Base-by-base conservation (phyloP, 1,140 invertebrate species). In the Aphaenogaster ashmeadi region DNA sequence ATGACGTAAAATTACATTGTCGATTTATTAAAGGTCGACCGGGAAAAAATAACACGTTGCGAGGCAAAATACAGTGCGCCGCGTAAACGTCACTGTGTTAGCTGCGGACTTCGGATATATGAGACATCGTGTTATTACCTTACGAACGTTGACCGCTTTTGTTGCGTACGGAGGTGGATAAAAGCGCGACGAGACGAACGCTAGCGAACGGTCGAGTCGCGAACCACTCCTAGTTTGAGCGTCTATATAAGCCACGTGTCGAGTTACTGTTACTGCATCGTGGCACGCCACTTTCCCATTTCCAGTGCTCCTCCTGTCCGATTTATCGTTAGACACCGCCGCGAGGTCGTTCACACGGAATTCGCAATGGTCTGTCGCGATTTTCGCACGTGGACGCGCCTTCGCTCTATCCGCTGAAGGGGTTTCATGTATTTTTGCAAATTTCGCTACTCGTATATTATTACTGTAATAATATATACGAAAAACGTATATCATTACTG, bases 231-330 rank as follows among this genome's bases (percentile, higher is more conserved):
- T 86, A 86, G 84, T 67, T 85, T 67, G 18, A 80, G 41, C 33
- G 50, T 86, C 62, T 86, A 41, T 67, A 80, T 67, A 67, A 67
- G 62, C 67, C 80, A 86, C 77, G 75, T 86, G 84, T 67, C 81
- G 58, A 69, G 66, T 60, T 69, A 67, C 64, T 50, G n/a, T 78
- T 87, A 87, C 38, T 75, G 87, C 89, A 79, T 54, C 67, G 84
- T 64, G 87, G 47, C 92, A 93, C 88, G 92, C 91, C 80, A 93
- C 78, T 87, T 88, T 88, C 88, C 84, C 87, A 83, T 91, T 92
- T 88, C 80, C 88, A 87, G 84, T 88, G 86, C 90, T 92, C 85
- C 78, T 85, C 67, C 18, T 64, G 64, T 62, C 87, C 71, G 86
- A 89, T 89, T 89, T 87, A 89, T 89, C 52, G 77, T 74, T 15